Evolutionary conservation across 2,113 vertebrate species (phyloP), one percentile per base, ranked within the genome.

Genomic region (Otolemur garnettii): DNA sequence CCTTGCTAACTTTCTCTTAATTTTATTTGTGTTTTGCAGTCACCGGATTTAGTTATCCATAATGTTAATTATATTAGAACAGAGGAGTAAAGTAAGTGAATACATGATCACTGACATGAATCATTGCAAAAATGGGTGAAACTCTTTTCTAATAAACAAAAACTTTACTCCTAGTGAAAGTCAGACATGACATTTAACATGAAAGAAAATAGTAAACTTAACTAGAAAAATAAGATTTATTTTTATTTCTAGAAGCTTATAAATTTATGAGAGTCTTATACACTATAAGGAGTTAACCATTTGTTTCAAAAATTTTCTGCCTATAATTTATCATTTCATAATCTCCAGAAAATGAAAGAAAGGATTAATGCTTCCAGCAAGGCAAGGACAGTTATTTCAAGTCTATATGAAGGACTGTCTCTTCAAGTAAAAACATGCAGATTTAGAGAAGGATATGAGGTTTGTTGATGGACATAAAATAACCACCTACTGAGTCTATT

Each of bases 221-320:
- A 94, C 75, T 68, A 83, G 62, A 80, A 95, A 95, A 93, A 80
- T 50, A n/a, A 83, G 94, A 57, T 69, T 3, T 50, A 21, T 24
- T 86, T 81, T 53, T 21, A 18, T 53, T 80, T 80, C 93, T 45
- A 69, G 8, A 87, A 42, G 2, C 17, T 83, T 35, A 68, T 71
- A 72, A n/a, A 66, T 2, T 35, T 24, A 4, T 64, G 7, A 50
- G 2, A 78, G 2, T 71, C 33, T 78, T 38, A 50, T 5, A 71
- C 0, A 21, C 0, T 7, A 1, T 4, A 75, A 6, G 4, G 7
- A 66, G 2, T 14, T 50, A 17, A 60, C 30, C 26, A n/a, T 7
- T 88, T 74, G 13, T 88, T 93, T 75, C 22, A 71, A 7, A 50
- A 69, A 33, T 62, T 38, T 79, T 66, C 15, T 81, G 4, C 7